These are phyloP conservation scores for Murina feae DNA, from an alignment of 2,113 vertebrate species.

Conservation along the genomic window DNA sequence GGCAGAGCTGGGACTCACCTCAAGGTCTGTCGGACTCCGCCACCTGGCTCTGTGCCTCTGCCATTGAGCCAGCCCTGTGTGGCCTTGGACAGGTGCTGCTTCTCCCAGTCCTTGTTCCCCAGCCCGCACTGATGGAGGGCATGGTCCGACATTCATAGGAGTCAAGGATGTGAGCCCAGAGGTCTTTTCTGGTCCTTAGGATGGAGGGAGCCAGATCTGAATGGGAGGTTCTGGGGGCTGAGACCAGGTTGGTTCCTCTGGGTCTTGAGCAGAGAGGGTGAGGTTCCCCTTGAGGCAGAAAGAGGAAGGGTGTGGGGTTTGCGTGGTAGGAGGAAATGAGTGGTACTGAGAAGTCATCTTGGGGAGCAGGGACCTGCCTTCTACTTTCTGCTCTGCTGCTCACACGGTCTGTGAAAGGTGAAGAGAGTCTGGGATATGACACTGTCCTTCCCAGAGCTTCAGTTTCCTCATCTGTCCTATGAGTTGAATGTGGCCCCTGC, in stretches of 20 bases:
- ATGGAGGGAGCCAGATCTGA: neutral
- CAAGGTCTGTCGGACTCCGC: slow-evolving; percentile 60
- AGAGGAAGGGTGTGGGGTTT: slow-evolving; percentile 37
- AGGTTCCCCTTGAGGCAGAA: slow-evolving; percentile 17
- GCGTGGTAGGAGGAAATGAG: slow-evolving; percentile 38
- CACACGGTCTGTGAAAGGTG: neutral
- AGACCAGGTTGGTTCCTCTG: neutral
- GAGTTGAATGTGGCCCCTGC: neutral
- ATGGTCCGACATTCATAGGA: neutral
- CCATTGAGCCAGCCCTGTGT: slow-evolving; percentile 14
- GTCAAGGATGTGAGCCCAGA: neutral
- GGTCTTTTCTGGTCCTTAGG: neutral
- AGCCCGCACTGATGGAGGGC: neutral
- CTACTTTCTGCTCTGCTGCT: neutral
- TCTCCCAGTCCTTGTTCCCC: neutral
- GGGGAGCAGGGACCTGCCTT: neutral
- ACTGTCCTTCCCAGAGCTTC: neutral
- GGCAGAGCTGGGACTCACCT: slow-evolving; percentile 62
- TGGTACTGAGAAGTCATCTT: neutral
- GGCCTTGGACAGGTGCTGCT: slow-evolving; percentile 52
- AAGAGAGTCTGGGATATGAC: neutral
- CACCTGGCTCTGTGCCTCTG: slow-evolving; percentile 51
- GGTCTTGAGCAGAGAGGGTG: neutral
- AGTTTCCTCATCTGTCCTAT: neutral
- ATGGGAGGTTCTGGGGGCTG: neutral